phyloP scores from a whole-genome alignment of 1,140 invertebrate genomes.

The Caerostris darwini region DNA sequence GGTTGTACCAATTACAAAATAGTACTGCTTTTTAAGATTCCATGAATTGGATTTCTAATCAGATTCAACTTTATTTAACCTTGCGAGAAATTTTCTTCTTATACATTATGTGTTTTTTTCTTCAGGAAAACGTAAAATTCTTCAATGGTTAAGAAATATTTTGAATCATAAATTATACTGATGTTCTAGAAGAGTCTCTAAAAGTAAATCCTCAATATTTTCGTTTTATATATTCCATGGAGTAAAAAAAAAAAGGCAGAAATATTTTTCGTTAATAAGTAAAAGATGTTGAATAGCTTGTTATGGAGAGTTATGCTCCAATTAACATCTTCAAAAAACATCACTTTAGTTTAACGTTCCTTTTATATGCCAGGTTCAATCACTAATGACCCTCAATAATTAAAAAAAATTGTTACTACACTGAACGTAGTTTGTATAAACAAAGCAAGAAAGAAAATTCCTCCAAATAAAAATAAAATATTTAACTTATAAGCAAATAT shows the following conservation, averaged over 20 bases:
- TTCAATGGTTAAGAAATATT: background rate
- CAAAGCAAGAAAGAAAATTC: too few species aligned
- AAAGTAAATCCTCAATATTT: background rate
- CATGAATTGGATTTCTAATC: too few species aligned
- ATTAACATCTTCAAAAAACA: constrained; percentile 12
- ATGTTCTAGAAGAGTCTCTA: background rate
- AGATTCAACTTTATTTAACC: too few species aligned
- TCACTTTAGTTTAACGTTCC: constrained; percentile 11
- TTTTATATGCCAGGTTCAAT: background rate
- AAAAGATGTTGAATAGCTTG: background rate
- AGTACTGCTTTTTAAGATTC: too few species aligned
- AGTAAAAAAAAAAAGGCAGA: background rate
- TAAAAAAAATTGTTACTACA: background rate
- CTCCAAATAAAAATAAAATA: too few species aligned
- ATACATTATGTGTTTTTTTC: background rate
- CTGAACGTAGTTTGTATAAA: too few species aligned
- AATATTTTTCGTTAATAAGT: background rate
- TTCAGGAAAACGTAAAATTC: background rate
- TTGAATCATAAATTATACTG: background rate
- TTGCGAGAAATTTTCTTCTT: too few species aligned
- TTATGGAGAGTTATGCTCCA: background rate
- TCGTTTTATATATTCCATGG: background rate
- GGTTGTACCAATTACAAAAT: too few species aligned
- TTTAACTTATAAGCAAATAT: too few species aligned
- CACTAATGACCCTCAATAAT: background rate